Evolutionary conservation across 2,797 vertebrate species (phyloP).

Genomic region (Girardinus metallicus): DNA sequence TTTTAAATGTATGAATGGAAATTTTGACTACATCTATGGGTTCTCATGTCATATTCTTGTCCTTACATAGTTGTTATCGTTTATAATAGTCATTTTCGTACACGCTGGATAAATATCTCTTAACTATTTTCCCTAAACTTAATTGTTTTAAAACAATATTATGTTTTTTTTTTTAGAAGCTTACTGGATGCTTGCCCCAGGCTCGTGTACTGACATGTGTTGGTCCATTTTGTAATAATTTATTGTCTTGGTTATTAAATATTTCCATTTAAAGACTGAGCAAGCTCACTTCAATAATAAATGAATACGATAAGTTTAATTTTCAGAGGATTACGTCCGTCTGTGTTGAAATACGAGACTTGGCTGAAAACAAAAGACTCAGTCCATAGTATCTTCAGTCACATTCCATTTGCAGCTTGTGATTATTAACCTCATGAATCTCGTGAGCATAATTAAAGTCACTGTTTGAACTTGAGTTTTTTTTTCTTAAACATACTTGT

Average conservation of each 20-base stretch:
- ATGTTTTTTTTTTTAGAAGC: background rate
- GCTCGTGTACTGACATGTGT: background rate
- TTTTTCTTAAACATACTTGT: background rate
- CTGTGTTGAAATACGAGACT: conserved; percentile 2
- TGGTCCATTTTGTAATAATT: background rate
- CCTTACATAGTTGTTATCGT: background rate
- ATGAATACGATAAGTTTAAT: background rate
- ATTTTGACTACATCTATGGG: background rate
- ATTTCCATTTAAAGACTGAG: background rate
- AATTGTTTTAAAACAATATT: background rate
- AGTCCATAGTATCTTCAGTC: conserved; percentile 6
- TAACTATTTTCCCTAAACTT: conserved; percentile 14
- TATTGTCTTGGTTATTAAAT: background rate
- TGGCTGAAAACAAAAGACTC: background rate
- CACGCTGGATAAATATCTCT: conserved; percentile 30
- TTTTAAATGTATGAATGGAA: background rate
- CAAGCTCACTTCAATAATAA: background rate
- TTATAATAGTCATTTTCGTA: background rate
- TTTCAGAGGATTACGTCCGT: background rate
- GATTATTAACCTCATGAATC: conserved; percentile 13
- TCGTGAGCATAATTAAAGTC: conserved; percentile 14
- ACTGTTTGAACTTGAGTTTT: background rate
- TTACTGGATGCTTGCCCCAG: background rate
- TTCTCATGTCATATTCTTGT: background rate
- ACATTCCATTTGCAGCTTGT: conserved; percentile 30